Evolutionary conservation across 1,140 invertebrate genomes (phyloP).

Genomic region (Cyclina sinensis): DNA sequence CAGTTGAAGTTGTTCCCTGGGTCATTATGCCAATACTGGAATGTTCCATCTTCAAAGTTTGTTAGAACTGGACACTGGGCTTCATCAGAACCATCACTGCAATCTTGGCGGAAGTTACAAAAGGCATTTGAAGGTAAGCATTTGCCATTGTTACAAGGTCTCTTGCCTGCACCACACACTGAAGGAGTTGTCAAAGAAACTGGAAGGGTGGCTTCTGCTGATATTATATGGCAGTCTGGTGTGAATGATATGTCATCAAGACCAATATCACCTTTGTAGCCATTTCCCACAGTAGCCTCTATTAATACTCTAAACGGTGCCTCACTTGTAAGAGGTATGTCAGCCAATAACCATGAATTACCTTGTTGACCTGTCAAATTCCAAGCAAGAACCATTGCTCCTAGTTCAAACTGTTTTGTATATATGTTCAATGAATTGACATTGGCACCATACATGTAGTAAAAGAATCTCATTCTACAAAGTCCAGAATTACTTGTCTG

Average conservation of each 20-base stretch:
- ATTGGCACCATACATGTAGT: constrained; percentile 84
- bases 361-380: constrained; percentile 72
- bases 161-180: constrained; percentile 77
- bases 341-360: constrained; percentile 72
- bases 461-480: constrained; percentile 86
- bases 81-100: constrained; percentile 82
- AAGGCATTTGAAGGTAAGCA: constrained; percentile 78
- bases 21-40: constrained; percentile 79
- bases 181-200: constrained; percentile 72
- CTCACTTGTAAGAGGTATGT: constrained; percentile 72
- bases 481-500: constrained; percentile 56
- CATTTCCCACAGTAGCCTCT: constrained; percentile 77
- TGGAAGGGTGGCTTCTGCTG: constrained; percentile 69
- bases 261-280: constrained; percentile 82
- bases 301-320: constrained; percentile 81
- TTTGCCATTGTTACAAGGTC: constrained; percentile 75
- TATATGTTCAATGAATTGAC: constrained; percentile 81
- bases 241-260: constrained; percentile 85
- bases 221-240: constrained; percentile 75
- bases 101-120: constrained; percentile 91
- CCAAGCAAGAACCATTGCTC: constrained; percentile 70
- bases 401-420: constrained; percentile 73
- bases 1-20: constrained; percentile 72
- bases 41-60: constrained; percentile 76
- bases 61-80: constrained; percentile 74